Percentiles rank a stretch among this genome's conserved stretches.
These are phyloP conservation scores for Cydia pomonella DNA, from an alignment of 1,140 invertebrate genomes.

Conservation along the genomic window DNA sequence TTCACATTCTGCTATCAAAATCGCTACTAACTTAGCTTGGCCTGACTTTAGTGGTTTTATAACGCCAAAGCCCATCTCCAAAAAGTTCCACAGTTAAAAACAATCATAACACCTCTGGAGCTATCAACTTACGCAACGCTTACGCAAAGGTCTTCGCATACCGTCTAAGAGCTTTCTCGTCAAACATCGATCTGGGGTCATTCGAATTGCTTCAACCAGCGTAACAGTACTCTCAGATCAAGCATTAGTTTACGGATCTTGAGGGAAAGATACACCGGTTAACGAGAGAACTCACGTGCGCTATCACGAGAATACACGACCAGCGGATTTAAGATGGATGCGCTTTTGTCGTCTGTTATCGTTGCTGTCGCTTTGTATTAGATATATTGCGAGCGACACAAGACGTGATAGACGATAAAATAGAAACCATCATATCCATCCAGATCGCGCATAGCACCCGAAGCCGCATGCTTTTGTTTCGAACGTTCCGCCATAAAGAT, in stretches of 20 bases:
- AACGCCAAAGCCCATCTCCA: neutral
- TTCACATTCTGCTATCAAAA: too few relatives aligned
- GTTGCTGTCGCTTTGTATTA: too few relatives aligned
- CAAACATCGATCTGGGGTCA: constrained; percentile 20
- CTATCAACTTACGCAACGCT: constrained; percentile 22
- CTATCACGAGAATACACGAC: constrained; percentile 53
- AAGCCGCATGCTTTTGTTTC: constrained; percentile 62
- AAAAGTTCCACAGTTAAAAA: constrained; percentile 24
- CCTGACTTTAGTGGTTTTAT: too few relatives aligned
- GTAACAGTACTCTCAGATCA: neutral
- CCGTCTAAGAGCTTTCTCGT: constrained; percentile 24
- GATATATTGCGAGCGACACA: neutral
- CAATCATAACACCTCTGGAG: constrained; percentile 13
- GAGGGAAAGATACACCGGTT: neutral
- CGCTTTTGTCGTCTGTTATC: too few relatives aligned
- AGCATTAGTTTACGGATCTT: neutral
- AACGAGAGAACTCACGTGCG: neutral
- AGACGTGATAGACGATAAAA: constrained; percentile 53
- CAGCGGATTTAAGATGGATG: constrained; percentile 34
- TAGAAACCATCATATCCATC: constrained; percentile 26
- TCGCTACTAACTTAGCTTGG: too few relatives aligned
- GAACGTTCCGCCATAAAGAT: constrained; percentile 40
- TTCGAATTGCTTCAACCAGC: neutral
- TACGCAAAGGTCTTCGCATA: constrained; percentile 29
- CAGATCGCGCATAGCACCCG: constrained; percentile 62